phyloP scores from a whole-genome alignment of 2,888 invertebrate genomes.

The Helleia helle region DNA sequence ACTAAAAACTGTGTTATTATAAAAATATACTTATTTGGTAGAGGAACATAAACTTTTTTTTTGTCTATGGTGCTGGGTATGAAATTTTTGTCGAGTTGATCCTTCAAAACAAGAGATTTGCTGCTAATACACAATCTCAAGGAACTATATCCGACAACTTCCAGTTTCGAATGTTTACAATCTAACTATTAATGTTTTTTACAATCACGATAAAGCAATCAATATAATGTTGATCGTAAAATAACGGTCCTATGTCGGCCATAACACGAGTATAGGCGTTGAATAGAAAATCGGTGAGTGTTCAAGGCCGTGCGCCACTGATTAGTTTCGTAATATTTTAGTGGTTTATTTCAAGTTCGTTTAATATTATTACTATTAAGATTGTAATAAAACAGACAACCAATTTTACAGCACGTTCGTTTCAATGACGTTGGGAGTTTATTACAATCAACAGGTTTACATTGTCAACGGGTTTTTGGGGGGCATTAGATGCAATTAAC shows the following conservation, averaged over 20 bases:
- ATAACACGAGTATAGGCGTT: conserved; percentile 11
- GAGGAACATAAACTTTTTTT: no score
- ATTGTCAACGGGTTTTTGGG: no score
- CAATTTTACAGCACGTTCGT: no score
- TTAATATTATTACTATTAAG: conserved; percentile 6
- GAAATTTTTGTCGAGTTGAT: no score
- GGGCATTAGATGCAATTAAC: no score
- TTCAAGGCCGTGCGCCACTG: conserved; percentile 14
- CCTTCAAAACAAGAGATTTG: no score
- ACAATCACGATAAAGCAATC: conserved; percentile 56
- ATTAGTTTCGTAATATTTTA: conserved; percentile 11
- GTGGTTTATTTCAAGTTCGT: conserved; percentile 9
- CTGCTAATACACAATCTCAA: no score
- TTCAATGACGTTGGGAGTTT: no score
- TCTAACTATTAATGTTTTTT: conserved; percentile 2
- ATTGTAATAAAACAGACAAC: conserved; percentile 1
- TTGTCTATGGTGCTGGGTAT: no score
- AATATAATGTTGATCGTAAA: conserved; percentile 46
- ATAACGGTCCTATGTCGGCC: conserved; percentile 33
- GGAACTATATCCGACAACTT: neutral
- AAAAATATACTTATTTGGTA: no score
- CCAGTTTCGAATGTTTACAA: neutral
- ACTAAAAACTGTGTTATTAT: no score
- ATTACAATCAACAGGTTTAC: no score
- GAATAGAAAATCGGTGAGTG: conserved; percentile 13